These are phyloP conservation scores for Calvadosia cruxmelitensis DNA, from an alignment of 30 jellyfish, hydroid and myxozoan species.

Conservation along the genomic window DNA sequence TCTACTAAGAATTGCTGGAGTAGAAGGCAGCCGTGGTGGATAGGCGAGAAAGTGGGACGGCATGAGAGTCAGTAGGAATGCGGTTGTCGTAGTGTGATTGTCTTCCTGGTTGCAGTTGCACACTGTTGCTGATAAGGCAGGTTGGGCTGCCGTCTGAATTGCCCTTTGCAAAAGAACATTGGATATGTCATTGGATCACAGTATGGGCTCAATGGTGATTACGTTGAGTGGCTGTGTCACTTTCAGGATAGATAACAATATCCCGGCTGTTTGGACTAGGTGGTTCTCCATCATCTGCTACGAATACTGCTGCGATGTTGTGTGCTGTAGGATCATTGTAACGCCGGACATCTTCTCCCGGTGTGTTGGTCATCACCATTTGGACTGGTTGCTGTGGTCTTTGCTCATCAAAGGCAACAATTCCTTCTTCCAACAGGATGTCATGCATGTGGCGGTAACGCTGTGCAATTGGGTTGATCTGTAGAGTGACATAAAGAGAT, in stretches of 20 bases:
- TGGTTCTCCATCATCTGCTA: conserved; percentile 61
- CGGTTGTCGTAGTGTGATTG: conserved; percentile 16
- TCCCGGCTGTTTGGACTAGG: conserved; percentile 39
- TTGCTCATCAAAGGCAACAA: too few relatives aligned
- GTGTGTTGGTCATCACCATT: too few relatives aligned
- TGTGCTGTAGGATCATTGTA: conserved; percentile 29
- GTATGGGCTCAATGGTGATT: conserved; percentile 6
- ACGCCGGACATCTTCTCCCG: conserved; percentile 16
- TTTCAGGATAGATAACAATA: conserved; percentile 23
- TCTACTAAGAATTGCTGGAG: conserved; percentile 46
- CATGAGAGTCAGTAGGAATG: conserved; percentile 35
- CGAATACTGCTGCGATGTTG: conserved; percentile 47
- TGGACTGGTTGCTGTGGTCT: too few relatives aligned
- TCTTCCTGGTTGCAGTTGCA: conserved; percentile 5
- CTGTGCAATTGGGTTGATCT: too few relatives aligned
- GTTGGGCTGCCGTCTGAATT: conserved; percentile 36
- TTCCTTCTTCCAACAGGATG: too few relatives aligned
- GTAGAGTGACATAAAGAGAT: too few relatives aligned
- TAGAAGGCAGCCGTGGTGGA: conserved; percentile 10
- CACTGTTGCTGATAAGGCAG: conserved; percentile 7
- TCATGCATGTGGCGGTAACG: too few relatives aligned
- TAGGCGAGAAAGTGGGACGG: conserved; percentile 11
- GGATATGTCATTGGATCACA: conserved; percentile 30
- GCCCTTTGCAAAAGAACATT: conserved; percentile 22
- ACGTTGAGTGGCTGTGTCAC: conserved; percentile 8